Evolutionary conservation across 2,113 vertebrate species (phyloP), one percentile per base, ranked within the genome.

Genomic region (Brachyhypopomus gauderio): DNA sequence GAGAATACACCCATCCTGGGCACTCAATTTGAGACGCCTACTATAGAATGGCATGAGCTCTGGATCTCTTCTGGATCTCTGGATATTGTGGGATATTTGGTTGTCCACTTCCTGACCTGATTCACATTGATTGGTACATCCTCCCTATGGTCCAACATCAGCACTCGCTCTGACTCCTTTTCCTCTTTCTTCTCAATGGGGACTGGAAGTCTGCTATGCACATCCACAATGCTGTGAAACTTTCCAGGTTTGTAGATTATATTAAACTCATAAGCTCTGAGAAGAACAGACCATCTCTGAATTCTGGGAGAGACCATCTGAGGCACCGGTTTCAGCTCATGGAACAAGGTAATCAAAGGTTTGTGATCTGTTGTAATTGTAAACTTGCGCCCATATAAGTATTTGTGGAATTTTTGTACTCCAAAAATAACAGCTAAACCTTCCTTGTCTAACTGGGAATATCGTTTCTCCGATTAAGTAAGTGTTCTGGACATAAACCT

Each of bases 391-490:
- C 78, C 7, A 41, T 41, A 41, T 41, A 41, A 7, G 22, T 81
- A 76, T 14, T 63, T 81, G n/a, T 84, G 74, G 38, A 80, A 85
- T 5, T 63, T 64, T 30, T 84, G 25, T 8, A 82, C 41, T 1
- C 71, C 79, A 19, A 84, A 85, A 23, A 82, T 41, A 4, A 84
- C 56, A 3, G 85, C 77, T 1, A 86, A 27, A 36, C 80, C 77
- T 23, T 85, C 72, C 20, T 77, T 86, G 17, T 85, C 72, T 14
- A 85, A 12, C 63, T 85, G 71, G 5, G 48, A 56, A 3, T 73
- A 73, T 27, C 56, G 60, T 5, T 80, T 79, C 36, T 86, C 76
- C 1, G 83, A 76, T 63, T 41, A 79, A 41, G 38, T 41, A 41
- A 41, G 38, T 41, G 38, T 41, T 41, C 38, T 41, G 38, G 38